These are phyloP conservation scores for Myodes glareolus DNA, from an alignment of 2,113 vertebrate species.

Conservation along the genomic window DNA sequence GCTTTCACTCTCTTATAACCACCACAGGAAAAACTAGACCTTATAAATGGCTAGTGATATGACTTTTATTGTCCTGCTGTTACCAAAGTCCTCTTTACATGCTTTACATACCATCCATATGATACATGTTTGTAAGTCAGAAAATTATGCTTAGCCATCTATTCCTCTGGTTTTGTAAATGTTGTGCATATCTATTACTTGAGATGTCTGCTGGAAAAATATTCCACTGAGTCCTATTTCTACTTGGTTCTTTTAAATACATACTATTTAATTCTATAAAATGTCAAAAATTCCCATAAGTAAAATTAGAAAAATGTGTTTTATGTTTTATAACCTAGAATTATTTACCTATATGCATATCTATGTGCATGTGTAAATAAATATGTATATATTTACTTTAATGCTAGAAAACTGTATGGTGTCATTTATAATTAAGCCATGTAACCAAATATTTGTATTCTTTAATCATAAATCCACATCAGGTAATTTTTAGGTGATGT, in stretches of 20 bases:
- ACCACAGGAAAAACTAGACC: background rate
- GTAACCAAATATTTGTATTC: background rate
- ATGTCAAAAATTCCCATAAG: conserved; percentile 12
- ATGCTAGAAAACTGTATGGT: background rate
- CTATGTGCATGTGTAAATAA: background rate
- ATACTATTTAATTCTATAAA: background rate
- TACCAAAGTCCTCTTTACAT: background rate
- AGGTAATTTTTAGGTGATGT: background rate
- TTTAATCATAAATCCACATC: background rate
- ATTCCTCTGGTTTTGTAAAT: background rate
- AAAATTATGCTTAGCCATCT: conserved; percentile 38
- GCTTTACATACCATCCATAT: too few relatives aligned
- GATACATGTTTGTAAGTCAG: background rate
- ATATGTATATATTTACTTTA: background rate
- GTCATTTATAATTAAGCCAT: background rate
- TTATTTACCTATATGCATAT: background rate
- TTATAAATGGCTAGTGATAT: conserved; percentile 3
- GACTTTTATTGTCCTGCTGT: background rate
- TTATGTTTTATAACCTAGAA: background rate
- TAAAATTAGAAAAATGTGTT: background rate
- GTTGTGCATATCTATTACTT: background rate
- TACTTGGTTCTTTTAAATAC: background rate
- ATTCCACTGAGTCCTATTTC: background rate
- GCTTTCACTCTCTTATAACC: conserved; percentile 17
- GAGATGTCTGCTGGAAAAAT: background rate